Evolutionary conservation across 1,140 invertebrate species (phyloP).

Genomic region (Drosophila takahashii): DNA sequence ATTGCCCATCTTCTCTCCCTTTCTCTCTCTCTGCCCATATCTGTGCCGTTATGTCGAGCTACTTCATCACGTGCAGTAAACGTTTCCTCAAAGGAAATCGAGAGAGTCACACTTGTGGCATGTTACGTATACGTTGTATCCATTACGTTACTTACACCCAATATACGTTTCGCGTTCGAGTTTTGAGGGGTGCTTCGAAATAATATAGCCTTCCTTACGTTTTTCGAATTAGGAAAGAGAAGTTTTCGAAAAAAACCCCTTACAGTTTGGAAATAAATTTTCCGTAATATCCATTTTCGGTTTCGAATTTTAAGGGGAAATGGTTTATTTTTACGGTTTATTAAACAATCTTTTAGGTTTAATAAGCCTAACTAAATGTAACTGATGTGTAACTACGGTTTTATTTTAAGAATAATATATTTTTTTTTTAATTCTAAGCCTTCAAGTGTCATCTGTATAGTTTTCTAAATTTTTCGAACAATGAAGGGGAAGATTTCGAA

Average conservation of each 20-base stretch:
- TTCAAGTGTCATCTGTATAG: too few relatives aligned
- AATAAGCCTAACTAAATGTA: too few relatives aligned
- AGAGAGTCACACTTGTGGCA: constrained; percentile 74
- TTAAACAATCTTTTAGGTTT: too few relatives aligned
- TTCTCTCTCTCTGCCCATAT: constrained; percentile 14
- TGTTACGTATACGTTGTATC: constrained; percentile 45
- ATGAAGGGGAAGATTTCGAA: constrained; percentile 32
- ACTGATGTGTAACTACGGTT: too few relatives aligned
- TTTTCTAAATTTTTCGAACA: neutral
- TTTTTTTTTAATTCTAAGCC: too few relatives aligned
- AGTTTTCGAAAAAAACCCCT: constrained; percentile 5
- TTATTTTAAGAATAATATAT: too few relatives aligned
- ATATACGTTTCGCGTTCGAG: constrained; percentile 26
- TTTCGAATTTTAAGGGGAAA: neutral
- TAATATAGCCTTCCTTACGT: neutral
- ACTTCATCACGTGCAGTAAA: constrained; percentile 73
- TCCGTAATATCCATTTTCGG: neutral
- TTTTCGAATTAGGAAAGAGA: constrained; percentile 19
- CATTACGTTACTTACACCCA: constrained; percentile 8
- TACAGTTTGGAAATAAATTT: neutral
- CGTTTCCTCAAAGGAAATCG: constrained; percentile 42
- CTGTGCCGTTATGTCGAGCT: constrained; percentile 66
- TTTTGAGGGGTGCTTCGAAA: constrained; percentile 23
- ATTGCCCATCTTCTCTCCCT: constrained; percentile 3
- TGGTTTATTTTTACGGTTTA: neutral